Percentiles rank a stretch among this genome's conserved stretches.
phyloP scores from a whole-genome alignment of 2,888 invertebrate species.

The Ashinkailepas kermadecensis region DNA sequence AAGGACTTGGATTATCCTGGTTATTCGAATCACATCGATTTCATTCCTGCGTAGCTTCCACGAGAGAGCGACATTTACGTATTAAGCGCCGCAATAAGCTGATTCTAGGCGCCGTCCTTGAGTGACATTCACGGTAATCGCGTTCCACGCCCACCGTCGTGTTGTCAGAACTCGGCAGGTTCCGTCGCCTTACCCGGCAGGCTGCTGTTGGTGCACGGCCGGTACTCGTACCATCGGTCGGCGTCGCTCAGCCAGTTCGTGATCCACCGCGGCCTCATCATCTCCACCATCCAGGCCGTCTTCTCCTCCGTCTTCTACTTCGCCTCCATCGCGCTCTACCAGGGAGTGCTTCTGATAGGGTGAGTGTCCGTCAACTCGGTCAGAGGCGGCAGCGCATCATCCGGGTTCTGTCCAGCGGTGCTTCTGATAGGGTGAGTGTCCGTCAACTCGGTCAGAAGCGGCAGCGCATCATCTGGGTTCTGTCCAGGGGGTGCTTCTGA shows the following conservation, averaged over 20 bases:
- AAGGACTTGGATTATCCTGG: no score
- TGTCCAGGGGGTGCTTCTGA: constrained; percentile 92
- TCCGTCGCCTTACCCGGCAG: constrained; percentile 37
- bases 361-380: constrained; percentile 36
- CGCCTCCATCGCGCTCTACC: constrained; percentile 94
- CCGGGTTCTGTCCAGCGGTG: not conserved
- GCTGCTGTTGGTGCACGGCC: constrained; percentile 81
- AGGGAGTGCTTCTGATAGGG: constrained; percentile 98
- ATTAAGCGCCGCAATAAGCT: no score
- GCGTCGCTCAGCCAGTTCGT: constrained; percentile 98
- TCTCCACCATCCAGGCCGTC: constrained; percentile 96
- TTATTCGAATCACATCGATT: no score
- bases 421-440: not conserved
- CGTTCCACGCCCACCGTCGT: no score
- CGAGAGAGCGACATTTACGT: no score
- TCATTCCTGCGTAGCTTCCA: no score
- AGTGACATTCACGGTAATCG: no score
- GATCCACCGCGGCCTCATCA: constrained; percentile 95
- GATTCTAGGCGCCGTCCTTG: no score
- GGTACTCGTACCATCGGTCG: constrained; percentile 87
- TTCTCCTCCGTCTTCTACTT: constrained; percentile 99
- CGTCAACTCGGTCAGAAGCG: not conserved
- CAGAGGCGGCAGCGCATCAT: no score
- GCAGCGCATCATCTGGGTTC: no score
- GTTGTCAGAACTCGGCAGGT: no score